Conservation (phyloP, 2,797 vertebrate species). For the Syncerus caffer region DNA sequence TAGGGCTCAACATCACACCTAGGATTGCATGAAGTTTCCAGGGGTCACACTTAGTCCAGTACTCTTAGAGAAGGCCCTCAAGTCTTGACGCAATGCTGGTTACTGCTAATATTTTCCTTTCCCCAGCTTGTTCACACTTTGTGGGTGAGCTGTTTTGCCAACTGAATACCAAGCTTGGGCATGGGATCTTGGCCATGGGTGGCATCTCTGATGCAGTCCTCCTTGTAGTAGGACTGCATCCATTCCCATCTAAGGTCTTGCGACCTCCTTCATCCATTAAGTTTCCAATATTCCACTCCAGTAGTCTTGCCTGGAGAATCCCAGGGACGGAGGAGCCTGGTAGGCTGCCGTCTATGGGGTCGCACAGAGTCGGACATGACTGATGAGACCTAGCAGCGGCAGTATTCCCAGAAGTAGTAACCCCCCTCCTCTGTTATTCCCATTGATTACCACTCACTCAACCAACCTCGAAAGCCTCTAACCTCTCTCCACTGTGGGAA, state of each 20-base stretch:
- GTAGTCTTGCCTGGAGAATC: too few species aligned
- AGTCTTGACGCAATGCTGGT: not conserved
- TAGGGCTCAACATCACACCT: not conserved
- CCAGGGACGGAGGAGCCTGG: too few species aligned
- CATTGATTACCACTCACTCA: not conserved
- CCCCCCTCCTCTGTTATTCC: not conserved
- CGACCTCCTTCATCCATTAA: not conserved
- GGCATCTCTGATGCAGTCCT: not conserved
- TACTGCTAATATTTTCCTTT: not conserved
- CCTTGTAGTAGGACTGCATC: not conserved
- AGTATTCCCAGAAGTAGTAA: not conserved
- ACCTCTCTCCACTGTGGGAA: not conserved
- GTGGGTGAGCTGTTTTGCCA: not conserved
- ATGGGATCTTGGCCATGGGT: not conserved
- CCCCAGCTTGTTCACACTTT: not conserved
- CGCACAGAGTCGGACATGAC: too few species aligned
- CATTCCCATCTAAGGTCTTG: not conserved
- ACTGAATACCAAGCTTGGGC: not conserved
- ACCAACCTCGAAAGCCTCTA: not conserved
- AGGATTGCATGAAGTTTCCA: not conserved
- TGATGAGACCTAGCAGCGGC: too few species aligned
- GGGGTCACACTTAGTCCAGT: not conserved
- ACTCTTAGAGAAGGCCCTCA: not conserved
- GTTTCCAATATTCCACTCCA: not conserved
- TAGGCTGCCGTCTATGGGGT: too few species aligned